A percentile compares a stretch with the other conserved stretches of the same genome.
phyloP scores from a whole-genome alignment of 2,797 vertebrate species.

The Manis pentadactyla region DNA sequence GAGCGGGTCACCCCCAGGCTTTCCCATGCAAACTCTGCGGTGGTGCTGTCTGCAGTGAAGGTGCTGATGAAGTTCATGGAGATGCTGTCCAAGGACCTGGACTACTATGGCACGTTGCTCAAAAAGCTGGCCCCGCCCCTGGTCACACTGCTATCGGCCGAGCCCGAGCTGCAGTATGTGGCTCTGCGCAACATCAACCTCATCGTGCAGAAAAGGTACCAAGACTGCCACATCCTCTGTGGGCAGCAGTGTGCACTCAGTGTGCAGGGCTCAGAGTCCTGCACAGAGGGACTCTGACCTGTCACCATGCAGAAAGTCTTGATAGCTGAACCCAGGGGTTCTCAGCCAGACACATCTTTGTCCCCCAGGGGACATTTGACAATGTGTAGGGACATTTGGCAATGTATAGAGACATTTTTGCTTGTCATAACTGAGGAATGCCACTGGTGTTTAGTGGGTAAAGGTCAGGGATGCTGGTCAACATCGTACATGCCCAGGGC shows the following conservation, averaged over 20 bases:
- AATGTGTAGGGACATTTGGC: not conserved
- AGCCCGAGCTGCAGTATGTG: constrained; percentile 98
- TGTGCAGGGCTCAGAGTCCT: too few species aligned
- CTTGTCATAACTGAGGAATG: not conserved
- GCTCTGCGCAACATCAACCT: constrained; percentile 99
- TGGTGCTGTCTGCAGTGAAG: constrained; percentile 97
- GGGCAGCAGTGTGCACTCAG: too few species aligned
- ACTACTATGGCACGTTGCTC: constrained; percentile 96
- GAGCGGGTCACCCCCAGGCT: constrained; percentile 97
- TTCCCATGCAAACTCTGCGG: constrained; percentile 98
- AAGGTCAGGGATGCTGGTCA: not conserved
- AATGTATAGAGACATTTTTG: not conserved
- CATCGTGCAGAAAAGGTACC: constrained; percentile 97
- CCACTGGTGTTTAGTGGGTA: not conserved
- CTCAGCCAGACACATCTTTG: not conserved
- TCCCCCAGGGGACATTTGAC: not conserved
- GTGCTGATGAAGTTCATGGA: constrained; percentile 99
- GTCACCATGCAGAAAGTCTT: not conserved
- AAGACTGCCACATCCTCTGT: fast-evolving
- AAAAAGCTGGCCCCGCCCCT: constrained; percentile 98
- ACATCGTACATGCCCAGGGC: not conserved
- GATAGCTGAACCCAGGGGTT: not conserved
- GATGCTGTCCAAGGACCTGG: constrained; percentile 97
- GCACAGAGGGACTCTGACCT: not conserved
- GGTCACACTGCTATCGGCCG: constrained; percentile 96